These are phyloP conservation scores for Sicus ferrugineus DNA, from an alignment of 2,888 invertebrate species.

Conservation along the genomic window DNA sequence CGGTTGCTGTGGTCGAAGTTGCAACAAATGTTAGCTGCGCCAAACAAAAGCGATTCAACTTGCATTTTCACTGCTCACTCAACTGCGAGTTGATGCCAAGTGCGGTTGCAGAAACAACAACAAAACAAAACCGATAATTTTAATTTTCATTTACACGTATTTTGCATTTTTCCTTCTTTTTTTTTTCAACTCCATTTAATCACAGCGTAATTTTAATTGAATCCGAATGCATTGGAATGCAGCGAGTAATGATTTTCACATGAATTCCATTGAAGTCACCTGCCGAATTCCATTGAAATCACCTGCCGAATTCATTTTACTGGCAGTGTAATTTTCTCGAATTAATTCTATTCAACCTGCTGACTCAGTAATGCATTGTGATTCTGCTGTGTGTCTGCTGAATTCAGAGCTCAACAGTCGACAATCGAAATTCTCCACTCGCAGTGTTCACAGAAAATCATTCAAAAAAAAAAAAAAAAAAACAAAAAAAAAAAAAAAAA, in stretches of 20 bases:
- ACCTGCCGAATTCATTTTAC: too few species aligned
- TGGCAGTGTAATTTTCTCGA: too few species aligned
- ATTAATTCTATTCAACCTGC: too few species aligned
- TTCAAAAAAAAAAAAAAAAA: background rate
- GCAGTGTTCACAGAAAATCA: background rate
- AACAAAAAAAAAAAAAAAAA: background rate
- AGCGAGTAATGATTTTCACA: background rate
- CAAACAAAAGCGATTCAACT: constrained; percentile 11
- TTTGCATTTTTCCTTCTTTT: background rate
- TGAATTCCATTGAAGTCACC: background rate
- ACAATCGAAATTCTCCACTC: background rate
- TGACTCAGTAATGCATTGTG: too few species aligned
- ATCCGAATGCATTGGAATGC: background rate
- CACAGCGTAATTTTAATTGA: background rate
- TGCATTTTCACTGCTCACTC: background rate
- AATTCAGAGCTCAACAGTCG: background rate
- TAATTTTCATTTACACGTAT: too few species aligned
- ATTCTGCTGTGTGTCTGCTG: background rate
- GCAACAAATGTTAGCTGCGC: constrained; percentile 17
- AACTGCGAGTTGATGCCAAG: background rate
- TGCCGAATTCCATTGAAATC: background rate
- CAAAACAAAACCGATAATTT: too few species aligned
- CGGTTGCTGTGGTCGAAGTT: background rate
- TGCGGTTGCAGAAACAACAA: background rate
- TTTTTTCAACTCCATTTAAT: background rate